These are phyloP conservation scores for Orientallactaga bullata DNA, from an alignment of 2,113 vertebrate species.

Conservation along the genomic window DNA sequence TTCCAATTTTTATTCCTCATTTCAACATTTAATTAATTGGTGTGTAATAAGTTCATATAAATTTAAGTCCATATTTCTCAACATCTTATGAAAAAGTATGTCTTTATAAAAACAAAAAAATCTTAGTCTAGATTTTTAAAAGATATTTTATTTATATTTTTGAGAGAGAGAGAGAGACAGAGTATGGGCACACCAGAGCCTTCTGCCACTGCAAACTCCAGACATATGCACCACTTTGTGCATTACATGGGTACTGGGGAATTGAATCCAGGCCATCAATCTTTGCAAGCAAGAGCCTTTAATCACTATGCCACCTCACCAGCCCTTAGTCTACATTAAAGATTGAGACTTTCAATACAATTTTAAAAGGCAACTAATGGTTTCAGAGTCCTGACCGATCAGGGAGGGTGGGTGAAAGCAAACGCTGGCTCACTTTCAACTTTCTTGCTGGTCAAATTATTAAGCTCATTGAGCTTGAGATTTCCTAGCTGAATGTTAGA, in stretches of 20 bases:
- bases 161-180: no score
- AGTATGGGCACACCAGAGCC: no score
- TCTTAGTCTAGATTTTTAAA: not conserved
- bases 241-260: no score
- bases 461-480: not conserved
- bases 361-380: not conserved
- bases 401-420: not conserved
- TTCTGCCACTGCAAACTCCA: no score
- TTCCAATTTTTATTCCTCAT: not conserved
- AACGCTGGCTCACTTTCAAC: not conserved
- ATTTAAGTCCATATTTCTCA: constrained; percentile 34
- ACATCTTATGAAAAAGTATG: constrained; percentile 23
- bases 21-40: constrained; percentile 9
- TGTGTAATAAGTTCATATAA: constrained; percentile 15
- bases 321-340: no score
- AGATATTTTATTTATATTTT: no score
- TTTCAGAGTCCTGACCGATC: not conserved
- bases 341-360: constrained; percentile 38
- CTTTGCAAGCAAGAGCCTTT: no score
- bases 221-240: no score
- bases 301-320: no score
- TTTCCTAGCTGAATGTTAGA: constrained; percentile 41
- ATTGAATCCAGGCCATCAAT: no score
- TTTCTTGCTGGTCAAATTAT: not conserved
- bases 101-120: constrained; percentile 33